Evolutionary conservation across 2,797 vertebrate species (phyloP).

Genomic region (Dromococcyx pavoninus): DNA sequence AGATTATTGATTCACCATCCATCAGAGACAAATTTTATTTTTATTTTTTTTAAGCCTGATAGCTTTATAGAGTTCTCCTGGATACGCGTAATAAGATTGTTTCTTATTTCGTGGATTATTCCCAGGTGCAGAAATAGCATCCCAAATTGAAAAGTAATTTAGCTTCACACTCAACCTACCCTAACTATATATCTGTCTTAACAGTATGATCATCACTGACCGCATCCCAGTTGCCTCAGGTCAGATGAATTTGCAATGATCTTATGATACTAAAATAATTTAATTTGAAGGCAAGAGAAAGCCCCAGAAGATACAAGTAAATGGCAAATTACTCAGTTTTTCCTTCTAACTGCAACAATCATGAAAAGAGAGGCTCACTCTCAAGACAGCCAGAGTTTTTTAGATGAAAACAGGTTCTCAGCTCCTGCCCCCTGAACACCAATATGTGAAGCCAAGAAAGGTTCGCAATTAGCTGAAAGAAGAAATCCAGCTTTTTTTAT

Average conservation of each 20-base stretch:
- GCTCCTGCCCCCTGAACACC: not conserved
- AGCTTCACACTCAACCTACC: not conserved
- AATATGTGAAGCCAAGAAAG: not conserved
- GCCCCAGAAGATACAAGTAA: not conserved
- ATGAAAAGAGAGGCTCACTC: accelerated
- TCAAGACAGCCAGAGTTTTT: not conserved
- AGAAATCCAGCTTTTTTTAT: not conserved
- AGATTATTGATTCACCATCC: slow-evolving; percentile 40
- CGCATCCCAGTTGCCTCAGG: not conserved
- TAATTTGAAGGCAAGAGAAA: not conserved
- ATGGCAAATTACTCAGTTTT: not conserved
- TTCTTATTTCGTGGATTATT: slow-evolving; percentile 55
- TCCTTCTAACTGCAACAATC: not conserved
- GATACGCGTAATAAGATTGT: not conserved
- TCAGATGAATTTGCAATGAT: slow-evolving; percentile 7
- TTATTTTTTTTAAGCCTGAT: not conserved
- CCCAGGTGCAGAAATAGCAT: slow-evolving; percentile 14
- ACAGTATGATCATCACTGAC: not conserved
- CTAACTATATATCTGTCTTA: not conserved
- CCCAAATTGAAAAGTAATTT: slow-evolving; percentile 54
- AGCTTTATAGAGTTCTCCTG: slow-evolving; percentile 28
- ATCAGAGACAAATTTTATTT: not conserved
- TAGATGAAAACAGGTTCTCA: not conserved
- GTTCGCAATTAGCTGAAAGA: not conserved
- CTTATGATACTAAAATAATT: slow-evolving; percentile 18